Base-by-base conservation (phyloP, 2,113 vertebrate species). In the Notothenia rossii region DNA sequence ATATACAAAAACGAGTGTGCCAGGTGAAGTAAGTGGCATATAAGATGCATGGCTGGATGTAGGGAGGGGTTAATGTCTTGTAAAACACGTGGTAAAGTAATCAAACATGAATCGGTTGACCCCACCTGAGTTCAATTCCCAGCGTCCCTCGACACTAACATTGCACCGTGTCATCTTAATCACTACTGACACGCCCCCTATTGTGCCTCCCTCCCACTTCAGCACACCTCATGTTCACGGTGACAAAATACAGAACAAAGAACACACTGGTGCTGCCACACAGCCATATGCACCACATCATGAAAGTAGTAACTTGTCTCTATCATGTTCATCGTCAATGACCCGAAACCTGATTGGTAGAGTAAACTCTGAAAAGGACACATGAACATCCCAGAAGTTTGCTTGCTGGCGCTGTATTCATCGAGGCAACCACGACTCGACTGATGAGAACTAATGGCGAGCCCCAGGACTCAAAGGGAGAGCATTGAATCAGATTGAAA, bases 281-380 rank as follows among this genome's bases (percentile, higher is more conserved):
- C 36, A 74, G n/a, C 64, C 66, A 40, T 63, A n/a, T 36, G 14
- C 66, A 7, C 53, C 56, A 61, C 25, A 73, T 51, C 65, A 55
- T 53, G 10, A 53, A 77, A 69, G 29, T 20, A 17, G 75, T 5
- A 20, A 51, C 54, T 67, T 17, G 62, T 66, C 86, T 81, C 33
- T 61, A 18, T 74, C 75, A 64, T 60, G 60, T 78, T 66, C 63
- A 45, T 72, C 74, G 36, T 75, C 56, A 17, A 2, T 62, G 65
- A 83, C 69, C 82, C 33, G 72, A 18, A 18, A 10, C 50, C 61
- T 36, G 10, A 29, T 13, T 43, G 25, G 62, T 76, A 64, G 72
- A 70, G 77, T 56, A 12, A 53, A 55, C 55, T 81, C 89, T 73
- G 90, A 89, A 82, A 43, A 78, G 80, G 73, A 72, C 55, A 49